A percentile compares a stretch with the other conserved stretches of the same genome.
Evolutionary conservation across 2,888 invertebrate species (phyloP).

Genomic region (Agrilus cyanescens): DNA sequence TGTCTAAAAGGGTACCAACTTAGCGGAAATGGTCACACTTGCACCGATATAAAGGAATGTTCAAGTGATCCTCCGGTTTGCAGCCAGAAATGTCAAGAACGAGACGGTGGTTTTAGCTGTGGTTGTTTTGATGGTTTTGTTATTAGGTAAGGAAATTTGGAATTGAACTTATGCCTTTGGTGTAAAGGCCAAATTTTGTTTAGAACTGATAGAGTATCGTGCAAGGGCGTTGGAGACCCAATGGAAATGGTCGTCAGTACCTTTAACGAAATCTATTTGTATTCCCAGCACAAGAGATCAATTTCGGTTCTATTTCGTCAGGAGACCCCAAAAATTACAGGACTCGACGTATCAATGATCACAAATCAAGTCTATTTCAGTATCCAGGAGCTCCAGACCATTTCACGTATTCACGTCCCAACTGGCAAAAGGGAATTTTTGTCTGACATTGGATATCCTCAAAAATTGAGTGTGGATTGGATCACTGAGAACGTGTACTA

Average conservation of each 20-base stretch:
- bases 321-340: constrained; percentile 38
- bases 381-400: constrained; percentile 32
- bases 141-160: constrained; percentile 35
- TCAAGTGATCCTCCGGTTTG: constrained; percentile 40
- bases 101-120: constrained; percentile 44
- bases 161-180: not conserved
- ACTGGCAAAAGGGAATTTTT: constrained; percentile 31
- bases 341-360: constrained; percentile 41
- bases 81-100: constrained; percentile 52
- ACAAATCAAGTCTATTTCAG: constrained; percentile 39
- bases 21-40: constrained; percentile 40
- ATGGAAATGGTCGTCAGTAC: constrained; percentile 44
- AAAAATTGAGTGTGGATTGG: constrained; percentile 61
- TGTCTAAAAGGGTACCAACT: constrained; percentile 51
- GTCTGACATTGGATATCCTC: constrained; percentile 37
- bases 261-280: constrained; percentile 44
- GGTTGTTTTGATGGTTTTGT: constrained; percentile 47
- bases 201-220: constrained; percentile 49
- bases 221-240: constrained; percentile 50
- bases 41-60: constrained; percentile 67
- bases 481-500: constrained; percentile 59
- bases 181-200: constrained; percentile 11
- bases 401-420: constrained; percentile 34
- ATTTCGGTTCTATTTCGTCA: constrained; percentile 33
- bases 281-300: constrained; percentile 30